Evolutionary conservation across 2,888 invertebrate species (phyloP).

Genomic region (Merodon equestris): DNA sequence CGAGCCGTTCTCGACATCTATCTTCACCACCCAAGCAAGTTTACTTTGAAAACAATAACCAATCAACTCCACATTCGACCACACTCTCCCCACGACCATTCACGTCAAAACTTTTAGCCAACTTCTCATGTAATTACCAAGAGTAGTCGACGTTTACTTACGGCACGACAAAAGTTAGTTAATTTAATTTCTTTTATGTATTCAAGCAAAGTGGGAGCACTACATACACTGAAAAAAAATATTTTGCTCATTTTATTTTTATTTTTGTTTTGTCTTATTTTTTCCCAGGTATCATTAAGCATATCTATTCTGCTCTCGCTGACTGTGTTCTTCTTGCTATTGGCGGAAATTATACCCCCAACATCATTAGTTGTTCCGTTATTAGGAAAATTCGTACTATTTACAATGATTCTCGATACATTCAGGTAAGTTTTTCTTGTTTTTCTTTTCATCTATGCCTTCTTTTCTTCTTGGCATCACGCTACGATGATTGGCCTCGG

Average conservation of each 20-base stretch:
- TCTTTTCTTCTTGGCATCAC: too few relatives aligned
- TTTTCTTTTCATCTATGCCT: slow-evolving; percentile 5
- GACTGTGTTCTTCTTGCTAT: slow-evolving; percentile 96
- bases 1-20: too few relatives aligned
- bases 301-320: slow-evolving; percentile 96
- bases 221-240: neutral
- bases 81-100: too few relatives aligned
- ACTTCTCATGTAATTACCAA: too few relatives aligned
- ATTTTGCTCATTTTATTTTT: slow-evolving; percentile 2
- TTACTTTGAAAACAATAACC: too few relatives aligned
- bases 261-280: slow-evolving; percentile 36
- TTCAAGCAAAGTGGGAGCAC: slow-evolving; percentile 19
- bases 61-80: too few relatives aligned
- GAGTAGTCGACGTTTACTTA: too few relatives aligned
- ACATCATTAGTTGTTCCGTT: slow-evolving; percentile 95
- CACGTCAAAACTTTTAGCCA: too few relatives aligned
- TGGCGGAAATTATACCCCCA: slow-evolving; percentile 93
- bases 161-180: too few relatives aligned
- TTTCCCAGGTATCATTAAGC: slow-evolving; percentile 92
- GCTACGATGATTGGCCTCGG: neutral
- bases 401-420: slow-evolving; percentile 97
- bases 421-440: slow-evolving; percentile 85
- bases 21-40: too few relatives aligned
- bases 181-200: too few relatives aligned
- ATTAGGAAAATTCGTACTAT: slow-evolving; percentile 95